phyloP scores from a whole-genome alignment of 2,797 vertebrate genomes.

The Ctenosaura bakeri region DNA sequence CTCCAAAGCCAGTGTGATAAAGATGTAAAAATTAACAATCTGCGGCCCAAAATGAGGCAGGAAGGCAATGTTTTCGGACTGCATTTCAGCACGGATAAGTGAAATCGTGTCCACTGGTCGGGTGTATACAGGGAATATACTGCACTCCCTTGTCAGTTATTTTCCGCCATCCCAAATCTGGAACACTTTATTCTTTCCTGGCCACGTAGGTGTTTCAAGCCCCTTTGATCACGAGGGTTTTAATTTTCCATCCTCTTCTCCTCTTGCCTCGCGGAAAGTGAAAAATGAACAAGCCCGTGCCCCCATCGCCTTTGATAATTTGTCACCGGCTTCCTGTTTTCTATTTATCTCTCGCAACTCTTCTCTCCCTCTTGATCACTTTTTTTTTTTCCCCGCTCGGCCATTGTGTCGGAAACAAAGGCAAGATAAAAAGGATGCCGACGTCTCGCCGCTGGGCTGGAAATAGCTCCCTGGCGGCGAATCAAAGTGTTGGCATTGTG shows the following conservation, averaged over 20 bases:
- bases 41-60: no score
- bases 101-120: no score
- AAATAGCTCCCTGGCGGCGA: constrained; percentile 25
- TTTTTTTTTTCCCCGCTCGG: background rate
- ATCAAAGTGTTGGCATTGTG: background rate
- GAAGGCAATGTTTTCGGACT: no score
- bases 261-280: background rate
- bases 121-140: no score
- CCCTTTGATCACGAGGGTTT: background rate
- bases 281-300: background rate
- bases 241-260: background rate
- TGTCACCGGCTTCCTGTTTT: background rate
- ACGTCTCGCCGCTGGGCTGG: background rate
- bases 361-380: background rate
- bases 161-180: background rate
- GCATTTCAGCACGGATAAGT: no score
- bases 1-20: no score
- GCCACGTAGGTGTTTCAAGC: background rate
- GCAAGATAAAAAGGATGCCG: background rate
- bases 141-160: background rate
- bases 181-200: background rate
- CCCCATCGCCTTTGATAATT: background rate
- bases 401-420: constrained; percentile 35
- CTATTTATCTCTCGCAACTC: background rate
- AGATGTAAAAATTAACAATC: no score